Base-by-base conservation (phyloP, 2,888 invertebrate species). In the Chrysolina americana region DNA sequence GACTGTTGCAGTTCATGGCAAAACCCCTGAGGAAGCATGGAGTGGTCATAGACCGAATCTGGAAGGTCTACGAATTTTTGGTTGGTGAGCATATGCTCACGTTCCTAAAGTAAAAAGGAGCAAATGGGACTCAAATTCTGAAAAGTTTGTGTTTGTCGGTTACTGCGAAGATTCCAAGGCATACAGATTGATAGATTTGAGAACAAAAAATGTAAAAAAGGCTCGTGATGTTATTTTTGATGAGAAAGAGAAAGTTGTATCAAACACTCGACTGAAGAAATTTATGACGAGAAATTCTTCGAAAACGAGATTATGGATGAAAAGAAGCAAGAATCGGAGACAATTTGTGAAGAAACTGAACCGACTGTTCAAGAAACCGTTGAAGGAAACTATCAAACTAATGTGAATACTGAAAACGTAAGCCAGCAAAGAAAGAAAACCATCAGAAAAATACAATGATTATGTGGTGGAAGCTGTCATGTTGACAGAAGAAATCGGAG, bases 21-120 rank as follows among this genome's bases (percentile, higher is more conserved):
- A 6, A 41, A 86, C 85, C 1, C 84, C 87, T 0, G 77, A 83
- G 68, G 88, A 87, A 76, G 36, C 81, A 2, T 87, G 87, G 86
- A 76, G 82, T 41, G 81, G 82, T 21, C 65, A 73, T 1, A 86
- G 85, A 78, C 85, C 85, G 15, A 76, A 85, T 75, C 44, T 89
- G 1, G 78, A 71, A 59, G 80, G 44, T 15, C 48, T 41, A 44
- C 13, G 65, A 63, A 81, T 85, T 56, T 88, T 89, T 83, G 88
- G 87, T 17, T 81, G 81, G 17, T 65, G 80, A 65, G 83, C 82
- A 10, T 83, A 84, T 79, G 82, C 79, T 17, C 84, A 86, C 73
- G 75, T 86, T 21, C 84, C 85, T 0, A 82, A 84, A 75, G 79
- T 84, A 65, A 83, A 81, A 66, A 73, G 83, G n/a, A 70, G 28